Conservation (phyloP, 1,140 invertebrate genomes). For the Drosophila nikananu region DNA sequence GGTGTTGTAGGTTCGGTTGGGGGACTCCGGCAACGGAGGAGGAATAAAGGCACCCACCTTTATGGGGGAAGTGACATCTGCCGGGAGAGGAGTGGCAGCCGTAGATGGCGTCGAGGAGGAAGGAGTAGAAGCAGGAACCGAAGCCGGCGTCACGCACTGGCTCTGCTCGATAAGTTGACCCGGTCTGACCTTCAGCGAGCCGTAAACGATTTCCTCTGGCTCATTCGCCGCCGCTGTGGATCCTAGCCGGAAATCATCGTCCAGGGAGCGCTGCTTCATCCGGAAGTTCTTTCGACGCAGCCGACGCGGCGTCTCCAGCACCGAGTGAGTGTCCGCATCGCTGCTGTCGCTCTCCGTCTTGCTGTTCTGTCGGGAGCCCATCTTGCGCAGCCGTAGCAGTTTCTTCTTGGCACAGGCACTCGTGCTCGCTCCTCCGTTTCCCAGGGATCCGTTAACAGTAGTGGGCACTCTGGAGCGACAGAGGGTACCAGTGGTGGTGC, state of each 20-base stretch:
- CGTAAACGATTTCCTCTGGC: slow-evolving; percentile 63
- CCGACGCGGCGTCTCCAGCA: slow-evolving; percentile 80
- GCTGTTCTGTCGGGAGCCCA: slow-evolving; percentile 83
- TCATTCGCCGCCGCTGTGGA: slow-evolving; percentile 19
- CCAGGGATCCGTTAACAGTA: slow-evolving; percentile 3
- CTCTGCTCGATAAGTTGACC: slow-evolving; percentile 82
- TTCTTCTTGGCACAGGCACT: slow-evolving; percentile 69
- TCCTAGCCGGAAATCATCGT: slow-evolving; percentile 73
- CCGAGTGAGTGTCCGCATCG: slow-evolving; percentile 85
- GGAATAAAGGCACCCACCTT: slow-evolving; percentile 58
- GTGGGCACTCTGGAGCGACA: slow-evolving; percentile 47
- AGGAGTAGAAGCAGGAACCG: background rate
- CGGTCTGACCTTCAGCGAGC: slow-evolving; percentile 76
- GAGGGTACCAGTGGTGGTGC: slow-evolving; percentile 63
- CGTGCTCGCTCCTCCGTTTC: slow-evolving; percentile 16
- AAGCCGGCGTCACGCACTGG: slow-evolving; percentile 51
- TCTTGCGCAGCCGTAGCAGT: slow-evolving; percentile 81
- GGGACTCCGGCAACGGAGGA: slow-evolving; percentile 77
- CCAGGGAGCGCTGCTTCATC: slow-evolving; percentile 74
- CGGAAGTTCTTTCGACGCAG: slow-evolving; percentile 82
- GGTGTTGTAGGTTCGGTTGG: slow-evolving; percentile 73
- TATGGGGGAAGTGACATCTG: background rate
- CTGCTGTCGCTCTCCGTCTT: slow-evolving; percentile 85
- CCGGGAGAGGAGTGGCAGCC: background rate
- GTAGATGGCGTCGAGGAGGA: background rate